A percentile compares a stretch with the other conserved stretches of the same genome.
phyloP scores from a whole-genome alignment of 2,888 invertebrate genomes.

The Patella pellucida region DNA sequence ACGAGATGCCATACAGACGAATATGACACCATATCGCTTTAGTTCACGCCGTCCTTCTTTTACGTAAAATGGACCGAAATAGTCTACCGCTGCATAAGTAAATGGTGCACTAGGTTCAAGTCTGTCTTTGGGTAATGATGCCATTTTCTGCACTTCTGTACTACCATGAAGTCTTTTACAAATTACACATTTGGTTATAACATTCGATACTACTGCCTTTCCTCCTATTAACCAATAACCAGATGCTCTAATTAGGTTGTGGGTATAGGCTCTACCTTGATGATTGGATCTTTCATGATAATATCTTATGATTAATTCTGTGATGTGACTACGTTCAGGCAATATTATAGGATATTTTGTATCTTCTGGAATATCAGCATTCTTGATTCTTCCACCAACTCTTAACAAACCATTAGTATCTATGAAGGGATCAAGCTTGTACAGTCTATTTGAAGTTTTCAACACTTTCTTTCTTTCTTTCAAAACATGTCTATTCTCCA shows the following conservation, averaged over 20 bases:
- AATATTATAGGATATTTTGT: conserved; percentile 17
- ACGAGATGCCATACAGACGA: conserved; percentile 57
- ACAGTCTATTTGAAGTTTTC: background rate
- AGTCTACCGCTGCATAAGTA: conserved; percentile 20
- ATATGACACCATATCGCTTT: conserved; percentile 58
- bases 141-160: conserved; percentile 24
- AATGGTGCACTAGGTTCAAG: conserved; percentile 20
- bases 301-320: conserved; percentile 14
- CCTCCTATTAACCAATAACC: background rate
- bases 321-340: conserved; percentile 14
- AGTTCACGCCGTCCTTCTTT: conserved; percentile 47
- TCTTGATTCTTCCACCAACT: conserved; percentile 14
- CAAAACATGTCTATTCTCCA: background rate
- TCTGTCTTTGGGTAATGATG: conserved; percentile 23
- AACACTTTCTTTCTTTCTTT: background rate
- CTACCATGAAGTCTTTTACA: conserved; percentile 3
- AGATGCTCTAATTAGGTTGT: background rate
- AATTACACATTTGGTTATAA: background rate
- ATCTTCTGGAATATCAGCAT: background rate
- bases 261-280: background rate
- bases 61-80: conserved; percentile 39
- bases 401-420: conserved; percentile 6
- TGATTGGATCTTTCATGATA: conserved; percentile 11
- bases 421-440: conserved; percentile 9
- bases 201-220: background rate